These are phyloP conservation scores for Latrodectus hesperus DNA, from an alignment of 2,888 invertebrate species.

Conservation along the genomic window DNA sequence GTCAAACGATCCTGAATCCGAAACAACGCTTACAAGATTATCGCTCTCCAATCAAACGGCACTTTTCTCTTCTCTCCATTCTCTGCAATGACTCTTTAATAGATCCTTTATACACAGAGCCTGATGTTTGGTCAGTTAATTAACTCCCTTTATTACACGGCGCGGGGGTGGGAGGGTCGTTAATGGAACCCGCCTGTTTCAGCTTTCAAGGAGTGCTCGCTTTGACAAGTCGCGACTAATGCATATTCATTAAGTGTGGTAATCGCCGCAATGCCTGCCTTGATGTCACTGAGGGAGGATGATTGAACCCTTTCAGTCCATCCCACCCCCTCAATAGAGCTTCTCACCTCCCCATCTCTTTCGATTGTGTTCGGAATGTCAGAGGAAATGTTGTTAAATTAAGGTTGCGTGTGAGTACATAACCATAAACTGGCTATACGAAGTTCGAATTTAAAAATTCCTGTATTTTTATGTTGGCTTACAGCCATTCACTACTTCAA, in stretches of 20 bases:
- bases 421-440: too few species aligned
- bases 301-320: not conserved
- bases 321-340: not conserved
- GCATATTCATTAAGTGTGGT: constrained; percentile 59
- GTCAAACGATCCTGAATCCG: too few species aligned
- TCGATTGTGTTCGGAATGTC: too few species aligned
- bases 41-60: constrained; percentile 47
- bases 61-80: constrained; percentile 36
- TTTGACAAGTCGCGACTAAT: constrained; percentile 53
- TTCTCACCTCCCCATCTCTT: too few species aligned
- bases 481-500: too few species aligned
- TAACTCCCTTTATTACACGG: constrained; percentile 30
- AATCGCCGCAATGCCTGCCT: constrained; percentile 26
- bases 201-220: constrained; percentile 32
- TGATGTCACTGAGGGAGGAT: not conserved
- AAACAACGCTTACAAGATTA: not conserved
- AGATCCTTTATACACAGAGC: constrained; percentile 9
- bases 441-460: too few species aligned
- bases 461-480: too few species aligned
- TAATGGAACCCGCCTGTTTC: constrained; percentile 42
- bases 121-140: constrained; percentile 55
- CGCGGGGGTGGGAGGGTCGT: not conserved
- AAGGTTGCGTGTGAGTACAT: too few species aligned
- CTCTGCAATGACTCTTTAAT: not conserved
- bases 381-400: too few species aligned